phyloP scores from a whole-genome alignment of 2,113 vertebrate genomes.

The Saccopteryx leptura region DNA sequence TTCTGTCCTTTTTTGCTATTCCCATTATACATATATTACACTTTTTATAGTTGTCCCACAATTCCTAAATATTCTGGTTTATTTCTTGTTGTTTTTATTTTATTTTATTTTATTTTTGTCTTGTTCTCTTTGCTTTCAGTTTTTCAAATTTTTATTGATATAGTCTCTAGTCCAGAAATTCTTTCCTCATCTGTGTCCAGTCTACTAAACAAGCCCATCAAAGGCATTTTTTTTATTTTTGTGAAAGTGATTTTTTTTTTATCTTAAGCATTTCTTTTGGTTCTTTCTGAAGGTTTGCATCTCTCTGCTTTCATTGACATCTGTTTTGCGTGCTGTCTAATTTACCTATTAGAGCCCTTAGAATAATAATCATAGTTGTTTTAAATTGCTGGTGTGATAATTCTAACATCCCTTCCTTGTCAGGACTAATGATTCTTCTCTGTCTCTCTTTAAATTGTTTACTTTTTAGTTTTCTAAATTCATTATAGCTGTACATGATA shows the following conservation, averaged over 20 bases:
- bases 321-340: not conserved
- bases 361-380: not conserved
- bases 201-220: not conserved
- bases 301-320: not conserved
- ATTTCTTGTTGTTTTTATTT: no score
- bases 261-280: not conserved
- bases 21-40: not conserved
- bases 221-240: not conserved
- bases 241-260: not conserved
- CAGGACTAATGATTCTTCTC: not conserved
- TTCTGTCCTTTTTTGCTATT: not conserved
- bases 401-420: not conserved
- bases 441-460: not conserved
- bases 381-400: not conserved
- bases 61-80: no score
- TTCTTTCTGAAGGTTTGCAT: not conserved
- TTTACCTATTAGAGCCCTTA: not conserved
- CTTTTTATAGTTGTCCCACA: no score
- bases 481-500: not conserved
- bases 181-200: not conserved
- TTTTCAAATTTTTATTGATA: not conserved
- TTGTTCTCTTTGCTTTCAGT: not conserved
- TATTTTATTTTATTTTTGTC: no score
- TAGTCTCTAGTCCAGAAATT: not conserved
- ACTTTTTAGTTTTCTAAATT: not conserved